These are phyloP conservation scores for Chromis chromis DNA, from an alignment of 2,797 vertebrate species.

Conservation along the genomic window DNA sequence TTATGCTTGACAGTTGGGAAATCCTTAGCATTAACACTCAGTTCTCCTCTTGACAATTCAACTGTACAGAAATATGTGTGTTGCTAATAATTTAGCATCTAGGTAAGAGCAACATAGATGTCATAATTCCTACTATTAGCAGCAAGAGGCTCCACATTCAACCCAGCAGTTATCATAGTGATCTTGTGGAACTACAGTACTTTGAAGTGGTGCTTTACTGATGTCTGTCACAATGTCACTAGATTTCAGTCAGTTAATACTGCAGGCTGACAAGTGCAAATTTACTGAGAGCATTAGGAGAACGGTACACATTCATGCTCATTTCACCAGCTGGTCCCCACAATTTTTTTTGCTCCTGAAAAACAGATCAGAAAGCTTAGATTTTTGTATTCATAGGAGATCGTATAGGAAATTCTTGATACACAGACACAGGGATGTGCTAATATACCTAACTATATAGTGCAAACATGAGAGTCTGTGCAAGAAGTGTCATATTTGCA, in stretches of 20 bases:
- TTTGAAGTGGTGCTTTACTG: background rate
- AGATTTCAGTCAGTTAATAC: background rate
- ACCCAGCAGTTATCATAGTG: background rate
- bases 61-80: background rate
- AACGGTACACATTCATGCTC: background rate
- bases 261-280: background rate
- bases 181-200: background rate
- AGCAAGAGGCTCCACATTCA: background rate
- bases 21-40: background rate
- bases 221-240: background rate
- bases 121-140: background rate
- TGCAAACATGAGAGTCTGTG: too few relatives aligned
- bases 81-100: background rate
- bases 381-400: too few relatives aligned
- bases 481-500: too few relatives aligned
- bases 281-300: background rate
- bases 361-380: too few relatives aligned
- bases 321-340: background rate
- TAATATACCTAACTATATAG: too few relatives aligned
- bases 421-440: too few relatives aligned
- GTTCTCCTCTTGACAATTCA: background rate
- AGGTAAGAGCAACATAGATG: background rate
- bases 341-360: background rate
- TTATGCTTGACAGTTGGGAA: conserved; percentile 5
- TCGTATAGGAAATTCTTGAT: too few relatives aligned